These are phyloP conservation scores for Semotilus atromaculatus DNA, from an alignment of 2,797 vertebrate species.

Conservation along the genomic window DNA sequence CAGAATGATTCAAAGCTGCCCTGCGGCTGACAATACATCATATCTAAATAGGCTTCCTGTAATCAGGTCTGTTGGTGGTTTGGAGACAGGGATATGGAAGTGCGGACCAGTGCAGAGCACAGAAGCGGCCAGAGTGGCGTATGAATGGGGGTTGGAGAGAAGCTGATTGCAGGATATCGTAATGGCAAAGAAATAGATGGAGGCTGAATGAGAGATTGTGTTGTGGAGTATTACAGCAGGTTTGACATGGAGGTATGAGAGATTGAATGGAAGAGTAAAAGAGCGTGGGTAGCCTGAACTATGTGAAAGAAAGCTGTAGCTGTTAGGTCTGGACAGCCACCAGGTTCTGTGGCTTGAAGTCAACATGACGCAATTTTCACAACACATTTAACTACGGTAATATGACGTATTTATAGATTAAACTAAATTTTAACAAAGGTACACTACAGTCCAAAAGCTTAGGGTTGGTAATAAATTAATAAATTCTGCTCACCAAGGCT, in stretches of 20 bases:
- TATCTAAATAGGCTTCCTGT: constrained; percentile 69
- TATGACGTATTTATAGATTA: not conserved
- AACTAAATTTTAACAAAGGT: not conserved
- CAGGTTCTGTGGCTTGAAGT: not conserved
- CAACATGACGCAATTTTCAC: not conserved
- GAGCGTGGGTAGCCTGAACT: not conserved
- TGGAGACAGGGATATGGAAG: constrained; percentile 57
- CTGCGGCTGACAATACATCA: constrained; percentile 64
- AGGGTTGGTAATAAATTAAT: not conserved
- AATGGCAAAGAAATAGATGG: constrained; percentile 17
- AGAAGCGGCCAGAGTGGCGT: not conserved
- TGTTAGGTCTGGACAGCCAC: not conserved
- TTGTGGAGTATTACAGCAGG: constrained; percentile 13
- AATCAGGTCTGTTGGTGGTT: constrained; percentile 60
- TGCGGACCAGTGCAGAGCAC: constrained; percentile 28
- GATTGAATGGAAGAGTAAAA: constrained; percentile 4
- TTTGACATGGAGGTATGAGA: constrained; percentile 11
- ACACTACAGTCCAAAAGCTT: not conserved
- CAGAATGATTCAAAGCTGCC: constrained; percentile 61
- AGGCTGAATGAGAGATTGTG: constrained; percentile 27
- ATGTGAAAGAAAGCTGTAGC: not conserved
- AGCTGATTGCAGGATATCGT: constrained; percentile 7
- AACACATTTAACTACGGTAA: constrained; percentile 9
- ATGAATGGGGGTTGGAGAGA: constrained; percentile 18
- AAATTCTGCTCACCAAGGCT: not conserved